These are phyloP conservation scores for Pteruthius melanotis DNA, from an alignment of 2,113 vertebrate species.

Conservation along the genomic window DNA sequence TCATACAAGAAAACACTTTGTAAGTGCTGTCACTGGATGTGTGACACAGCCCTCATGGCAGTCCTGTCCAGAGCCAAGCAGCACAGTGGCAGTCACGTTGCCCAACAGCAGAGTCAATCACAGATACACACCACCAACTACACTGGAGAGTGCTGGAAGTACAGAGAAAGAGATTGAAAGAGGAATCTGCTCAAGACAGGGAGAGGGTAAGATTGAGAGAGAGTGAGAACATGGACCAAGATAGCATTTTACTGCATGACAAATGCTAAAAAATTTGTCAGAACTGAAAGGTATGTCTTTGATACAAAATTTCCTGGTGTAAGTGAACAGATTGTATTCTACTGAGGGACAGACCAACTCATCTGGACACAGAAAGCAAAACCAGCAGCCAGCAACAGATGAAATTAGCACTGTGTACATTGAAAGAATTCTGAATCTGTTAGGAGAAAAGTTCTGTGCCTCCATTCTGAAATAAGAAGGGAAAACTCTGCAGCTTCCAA, in stretches of 20 bases:
- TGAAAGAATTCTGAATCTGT: not conserved
- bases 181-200: not conserved
- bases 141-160: fast-evolving
- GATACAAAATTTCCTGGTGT: not conserved
- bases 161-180: not conserved
- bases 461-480: not conserved
- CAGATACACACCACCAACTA: not conserved
- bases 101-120: not conserved
- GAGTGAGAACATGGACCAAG: not conserved
- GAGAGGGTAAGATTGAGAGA: not conserved
- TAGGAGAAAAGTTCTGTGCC: not conserved
- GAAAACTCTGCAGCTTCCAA: not conserved
- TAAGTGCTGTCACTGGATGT: not conserved
- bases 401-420: not conserved
- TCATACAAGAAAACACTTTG: not conserved
- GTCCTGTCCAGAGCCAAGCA: not conserved
- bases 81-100: fast-evolving
- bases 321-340: not conserved
- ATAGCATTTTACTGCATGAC: not conserved
- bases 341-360: not conserved
- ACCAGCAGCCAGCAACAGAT: not conserved
- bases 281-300: not conserved
- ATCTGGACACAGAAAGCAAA: not conserved
- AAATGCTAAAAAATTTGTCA: not conserved
- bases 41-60: not conserved